Base-by-base conservation (phyloP, 2,888 invertebrate species). In the Ophonus ardosiacus region DNA sequence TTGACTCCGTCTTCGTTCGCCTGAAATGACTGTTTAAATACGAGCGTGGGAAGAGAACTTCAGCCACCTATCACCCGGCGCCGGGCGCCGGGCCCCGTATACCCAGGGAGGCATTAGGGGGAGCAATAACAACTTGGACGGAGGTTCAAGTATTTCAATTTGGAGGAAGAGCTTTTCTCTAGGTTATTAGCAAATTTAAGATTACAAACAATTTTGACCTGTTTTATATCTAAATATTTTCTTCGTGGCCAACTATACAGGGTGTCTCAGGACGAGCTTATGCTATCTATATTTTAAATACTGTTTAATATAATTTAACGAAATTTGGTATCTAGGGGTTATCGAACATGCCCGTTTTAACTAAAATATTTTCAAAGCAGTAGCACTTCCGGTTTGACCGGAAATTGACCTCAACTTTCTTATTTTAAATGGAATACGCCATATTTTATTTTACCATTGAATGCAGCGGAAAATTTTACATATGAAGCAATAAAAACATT, bases 1-100 rank as follows among this genome's bases (percentile, higher is more conserved):
- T 78, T 78, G 84, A 84, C 84, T 84, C 31, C 78, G 78, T 84
- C 78, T 83, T 84, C 84, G 24, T 65, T 78, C 51, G 65, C 63
- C 63, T 78, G 78, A 65, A 84, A 78, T 78, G 78, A 78, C 84
- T 83, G 83, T 83, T 83, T 76, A 83, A 76, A 74, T 83, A 83
- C 43, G 83, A 78, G 78, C 78, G 59, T 56, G 43, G 21, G 51
- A 68, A 68, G 68, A 74, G 40, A 74, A 74, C 21, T 74, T 74
- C 43, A 74, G 71, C 43, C 71, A 74, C 40, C 71, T 74, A 74
- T 43, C 71, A 74, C 68, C 68, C 68, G 31, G 18, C 59, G 15
- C 24, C 24, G 1, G 24, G 24, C 24, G 31, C 31, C 1, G 31
- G 31, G 31, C 43, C 43, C 43, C 13, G 43, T 51, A 4, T 13